A percentile compares a stretch with the other conserved stretches of the same genome.
phyloP scores from a whole-genome alignment of 2,113 vertebrate genomes.

The Rhinolophus sinicus region DNA sequence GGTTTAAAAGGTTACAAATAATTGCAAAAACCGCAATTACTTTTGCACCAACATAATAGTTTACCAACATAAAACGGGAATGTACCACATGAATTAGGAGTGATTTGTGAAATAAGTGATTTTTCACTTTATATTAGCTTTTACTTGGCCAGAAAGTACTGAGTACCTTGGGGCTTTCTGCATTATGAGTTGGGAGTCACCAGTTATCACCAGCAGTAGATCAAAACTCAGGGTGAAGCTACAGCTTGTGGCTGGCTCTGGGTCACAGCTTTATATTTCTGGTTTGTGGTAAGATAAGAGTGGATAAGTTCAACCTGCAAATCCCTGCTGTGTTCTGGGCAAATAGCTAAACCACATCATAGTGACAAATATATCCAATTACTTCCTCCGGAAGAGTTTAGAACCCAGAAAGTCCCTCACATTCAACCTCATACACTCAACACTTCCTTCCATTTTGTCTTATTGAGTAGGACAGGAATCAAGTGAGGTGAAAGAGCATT shows the following conservation, averaged over 20 bases:
- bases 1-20: no score
- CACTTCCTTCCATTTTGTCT: background rate
- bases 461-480: background rate
- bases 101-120: background rate
- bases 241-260: conserved; percentile 24
- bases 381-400: background rate
- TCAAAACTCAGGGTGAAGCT: conserved; percentile 1
- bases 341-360: conserved; percentile 9
- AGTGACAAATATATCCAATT: background rate
- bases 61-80: background rate
- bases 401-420: background rate
- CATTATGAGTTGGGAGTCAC: background rate
- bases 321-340: conserved; percentile 3
- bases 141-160: background rate
- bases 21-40: no score
- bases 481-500: background rate
- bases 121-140: background rate
- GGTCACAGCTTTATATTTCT: conserved; percentile 67
- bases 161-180: background rate
- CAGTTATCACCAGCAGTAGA: conserved; percentile 21
- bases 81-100: background rate
- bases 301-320: conserved; percentile 19
- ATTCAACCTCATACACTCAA: background rate
- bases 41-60: background rate
- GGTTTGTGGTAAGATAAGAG: conserved; percentile 2